Evolutionary conservation across 2,888 invertebrate genomes (phyloP).

Genomic region (Synanthedon andrenaeformis): DNA sequence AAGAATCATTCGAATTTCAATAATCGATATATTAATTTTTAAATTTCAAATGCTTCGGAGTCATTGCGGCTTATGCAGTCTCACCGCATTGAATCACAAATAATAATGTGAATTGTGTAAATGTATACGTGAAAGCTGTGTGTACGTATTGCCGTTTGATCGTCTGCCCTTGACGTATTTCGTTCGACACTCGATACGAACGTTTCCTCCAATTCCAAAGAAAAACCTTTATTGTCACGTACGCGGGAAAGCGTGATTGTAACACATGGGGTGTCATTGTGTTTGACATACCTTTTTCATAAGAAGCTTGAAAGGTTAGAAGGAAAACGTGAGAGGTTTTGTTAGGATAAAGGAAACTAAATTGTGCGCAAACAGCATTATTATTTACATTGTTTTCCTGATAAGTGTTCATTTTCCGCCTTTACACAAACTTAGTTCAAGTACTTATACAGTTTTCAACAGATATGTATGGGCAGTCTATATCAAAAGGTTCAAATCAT

Average conservation of each 20-base stretch:
- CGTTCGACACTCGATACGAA: neutral
- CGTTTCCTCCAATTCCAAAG: neutral
- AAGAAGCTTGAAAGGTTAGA: neutral
- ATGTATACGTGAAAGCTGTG: too few species aligned
- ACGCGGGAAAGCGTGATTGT: neutral
- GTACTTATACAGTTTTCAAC: too few species aligned
- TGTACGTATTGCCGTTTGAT: neutral
- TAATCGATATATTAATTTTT: too few species aligned
- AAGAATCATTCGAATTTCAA: too few species aligned
- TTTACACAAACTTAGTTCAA: too few species aligned
- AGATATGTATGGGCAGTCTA: neutral
- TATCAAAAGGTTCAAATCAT: neutral
- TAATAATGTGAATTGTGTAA: too few species aligned
- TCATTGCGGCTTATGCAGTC: too few species aligned
- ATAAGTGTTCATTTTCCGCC: too few species aligned
- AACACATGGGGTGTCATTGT: slow-evolving; percentile 1
- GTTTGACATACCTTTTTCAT: slow-evolving; percentile 5
- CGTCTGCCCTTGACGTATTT: neutral
- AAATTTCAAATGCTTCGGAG: too few species aligned
- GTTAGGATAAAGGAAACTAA: neutral
- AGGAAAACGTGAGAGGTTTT: neutral
- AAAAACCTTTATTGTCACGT: neutral
- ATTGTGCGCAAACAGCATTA: neutral
- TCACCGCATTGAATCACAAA: too few species aligned
- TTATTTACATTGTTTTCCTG: neutral